A percentile compares a stretch with the other conserved stretches of the same genome.
phyloP scores from a whole-genome alignment of 2,888 invertebrate species.

The Meganola albula region DNA sequence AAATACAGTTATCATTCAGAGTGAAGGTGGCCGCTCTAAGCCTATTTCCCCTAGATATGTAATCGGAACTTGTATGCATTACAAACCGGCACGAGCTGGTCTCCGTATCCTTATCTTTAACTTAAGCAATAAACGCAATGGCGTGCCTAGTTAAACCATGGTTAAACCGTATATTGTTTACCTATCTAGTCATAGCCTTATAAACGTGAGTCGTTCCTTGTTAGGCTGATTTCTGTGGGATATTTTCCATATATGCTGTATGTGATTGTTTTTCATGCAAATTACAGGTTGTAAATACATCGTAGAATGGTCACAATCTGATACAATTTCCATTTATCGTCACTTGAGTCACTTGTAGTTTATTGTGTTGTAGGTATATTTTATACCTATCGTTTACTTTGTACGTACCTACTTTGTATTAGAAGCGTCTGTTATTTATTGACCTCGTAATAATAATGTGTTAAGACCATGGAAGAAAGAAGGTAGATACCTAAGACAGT shows the following conservation, averaged over 20 bases:
- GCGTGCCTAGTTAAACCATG: slow-evolving; percentile 50
- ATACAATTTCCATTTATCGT: slow-evolving; percentile 53
- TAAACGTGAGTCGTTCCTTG: slow-evolving; percentile 50
- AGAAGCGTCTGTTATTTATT: slow-evolving; percentile 23
- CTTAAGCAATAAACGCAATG: slow-evolving; percentile 62
- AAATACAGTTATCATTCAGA: too few species aligned
- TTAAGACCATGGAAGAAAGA: slow-evolving; percentile 16
- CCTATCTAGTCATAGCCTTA: slow-evolving; percentile 52
- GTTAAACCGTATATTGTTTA: slow-evolving; percentile 63
- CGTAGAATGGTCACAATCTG: slow-evolving; percentile 52
- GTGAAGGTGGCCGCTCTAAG: too few species aligned
- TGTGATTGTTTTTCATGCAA: slow-evolving; percentile 66
- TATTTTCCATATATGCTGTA: slow-evolving; percentile 49
- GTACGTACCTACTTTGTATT: slow-evolving; percentile 19
- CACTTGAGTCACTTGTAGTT: slow-evolving; percentile 31
- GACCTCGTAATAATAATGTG: slow-evolving; percentile 21
- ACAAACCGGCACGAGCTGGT: slow-evolving; percentile 43
- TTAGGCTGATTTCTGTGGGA: slow-evolving; percentile 56
- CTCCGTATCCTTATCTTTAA: slow-evolving; percentile 45
- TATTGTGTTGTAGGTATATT: slow-evolving; percentile 27
- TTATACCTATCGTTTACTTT: too few species aligned
- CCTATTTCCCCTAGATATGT: too few species aligned
- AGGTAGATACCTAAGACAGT: too few species aligned
- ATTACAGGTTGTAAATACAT: slow-evolving; percentile 55
- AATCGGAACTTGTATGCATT: slow-evolving; percentile 71